These are phyloP conservation scores for Rhopalosiphum nymphaeae DNA, from an alignment of 2,888 invertebrate genomes.

Conservation along the genomic window DNA sequence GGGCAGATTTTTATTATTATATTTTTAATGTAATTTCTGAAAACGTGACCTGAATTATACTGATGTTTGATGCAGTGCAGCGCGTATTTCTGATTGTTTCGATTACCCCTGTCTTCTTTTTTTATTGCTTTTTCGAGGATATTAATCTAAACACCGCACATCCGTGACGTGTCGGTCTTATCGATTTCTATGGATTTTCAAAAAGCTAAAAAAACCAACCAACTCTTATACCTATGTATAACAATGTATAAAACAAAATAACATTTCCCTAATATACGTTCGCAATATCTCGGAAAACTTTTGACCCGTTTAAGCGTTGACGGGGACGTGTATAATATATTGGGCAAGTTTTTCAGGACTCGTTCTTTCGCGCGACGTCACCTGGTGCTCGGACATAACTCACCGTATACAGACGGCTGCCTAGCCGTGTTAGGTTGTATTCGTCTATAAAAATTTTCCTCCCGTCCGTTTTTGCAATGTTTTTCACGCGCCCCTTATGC, in stretches of 20 bases:
- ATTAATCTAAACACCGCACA: slow-evolving; percentile 22
- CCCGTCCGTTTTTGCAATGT: background rate
- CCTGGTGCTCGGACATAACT: slow-evolving; percentile 64
- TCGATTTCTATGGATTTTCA: slow-evolving; percentile 11
- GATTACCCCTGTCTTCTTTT: background rate
- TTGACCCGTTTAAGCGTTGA: slow-evolving; percentile 45
- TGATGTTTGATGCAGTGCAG: background rate
- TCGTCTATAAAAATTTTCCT: background rate
- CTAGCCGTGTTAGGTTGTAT: slow-evolving; percentile 8
- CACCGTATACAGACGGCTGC: background rate
- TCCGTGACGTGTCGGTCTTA: background rate
- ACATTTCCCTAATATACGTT: background rate
- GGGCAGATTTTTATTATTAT: background rate
- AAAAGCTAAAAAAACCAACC: background rate
- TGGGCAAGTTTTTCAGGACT: slow-evolving; percentile 31
- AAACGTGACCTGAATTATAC: background rate
- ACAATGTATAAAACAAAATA: slow-evolving; percentile 8
- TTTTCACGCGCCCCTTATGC: background rate
- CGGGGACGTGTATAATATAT: background rate
- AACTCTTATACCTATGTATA: background rate
- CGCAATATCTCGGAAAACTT: slow-evolving; percentile 48
- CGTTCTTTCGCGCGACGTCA: slow-evolving; percentile 22
- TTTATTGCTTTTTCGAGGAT: slow-evolving; percentile 4
- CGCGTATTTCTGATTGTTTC: background rate
- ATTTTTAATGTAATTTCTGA: background rate